Base-by-base conservation (phyloP, 2,797 vertebrate species). In the Eptatretus atami region DNA sequence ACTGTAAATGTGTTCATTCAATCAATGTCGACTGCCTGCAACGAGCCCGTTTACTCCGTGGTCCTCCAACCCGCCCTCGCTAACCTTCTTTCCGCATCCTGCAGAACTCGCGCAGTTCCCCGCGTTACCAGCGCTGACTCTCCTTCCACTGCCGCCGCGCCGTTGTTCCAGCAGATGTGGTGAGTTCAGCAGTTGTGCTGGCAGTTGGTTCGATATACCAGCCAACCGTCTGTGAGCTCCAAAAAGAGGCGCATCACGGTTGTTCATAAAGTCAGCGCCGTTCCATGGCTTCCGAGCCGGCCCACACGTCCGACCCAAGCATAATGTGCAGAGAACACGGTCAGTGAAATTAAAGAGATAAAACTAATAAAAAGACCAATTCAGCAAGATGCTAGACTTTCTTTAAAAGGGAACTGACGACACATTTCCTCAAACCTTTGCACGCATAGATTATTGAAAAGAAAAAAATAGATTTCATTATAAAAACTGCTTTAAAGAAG, bases 311-410 rank as follows among this genome's bases (percentile, higher is more conserved):
- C 92, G 66, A 96, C 73, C 92, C 6, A 72, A 57, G 15, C 53
- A 70, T 71, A 94, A 87, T 84, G 95, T 88, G 70, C 95, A 88
- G 64, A 98, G 85, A 13, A 95, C 94, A 65, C 95, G 88, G 69
- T 96, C 90, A 87, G 94, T 88, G 79, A 86, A 55, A 86, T 72
- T 10, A 87, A 82, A 87, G 96, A 95, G 73, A 96, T 87, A 66
- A 98, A 98, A 73, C 95, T 98, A 65, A 98, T 86, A 3, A 98
- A 82, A 71, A 98, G 65, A 71, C 74, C 81, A 65, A 98, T 84
- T 1, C 81, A 86, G 85, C 77, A 66, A 98, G 73, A 71, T 98
- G 88, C 53, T 44, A 44, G 4, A 44, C 31, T 44, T 44, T 44
- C 31, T 44, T 44, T 44, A 8, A 44, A 44, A 44, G 31, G 31